Evolutionary conservation across 2,113 vertebrate species (phyloP), one percentile per base, ranked within the genome.

Genomic region (Theropithecus gelada): DNA sequence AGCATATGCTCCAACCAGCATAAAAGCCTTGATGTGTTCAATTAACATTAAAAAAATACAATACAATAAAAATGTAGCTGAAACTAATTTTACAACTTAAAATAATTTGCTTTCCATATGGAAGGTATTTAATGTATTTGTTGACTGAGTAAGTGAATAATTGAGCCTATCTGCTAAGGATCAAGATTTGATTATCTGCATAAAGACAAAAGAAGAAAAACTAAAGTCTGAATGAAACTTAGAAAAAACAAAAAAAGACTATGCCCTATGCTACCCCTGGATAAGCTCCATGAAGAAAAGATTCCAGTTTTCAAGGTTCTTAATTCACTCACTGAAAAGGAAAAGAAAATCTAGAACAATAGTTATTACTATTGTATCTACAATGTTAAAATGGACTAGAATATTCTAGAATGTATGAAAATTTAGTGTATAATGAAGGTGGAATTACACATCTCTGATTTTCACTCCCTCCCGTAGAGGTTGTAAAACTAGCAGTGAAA

Each of bases 71-170:
- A 93, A 12, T 81, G 55, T 76, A 94, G 23, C 18, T 57, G 35
- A 82, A 96, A 81, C 43, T 88, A 86, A 94, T 22, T 84, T 91
- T 81, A n/a, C 3, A 89, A 73, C 20, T 85, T 64, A 82, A 90
- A 96, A 40, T 72, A 88, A 84, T 76, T 45, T 93, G 38, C 23
- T 93, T 93, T 59, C 20, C 76, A 83, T 76, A 84, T n/a, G 43
- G 48, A 80, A 82, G 8, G 8, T 30, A 93, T 50, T 89, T 80
- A 79, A 25, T 66, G 27, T 68, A 6, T 81, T 72, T 90, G 25
- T 79, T 90, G 32, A 88, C 3, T 80, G 61, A 66, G 12, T 80
- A 66, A 91, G 55, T 90, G 81, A 90, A 88, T 82, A 48, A 88
- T 83, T 4, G 16, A 38, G 27, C 3, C 23, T 92, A n/a, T 80